Evolutionary conservation across 1,140 invertebrate species (phyloP).

Genomic region (Apis dorsata): DNA sequence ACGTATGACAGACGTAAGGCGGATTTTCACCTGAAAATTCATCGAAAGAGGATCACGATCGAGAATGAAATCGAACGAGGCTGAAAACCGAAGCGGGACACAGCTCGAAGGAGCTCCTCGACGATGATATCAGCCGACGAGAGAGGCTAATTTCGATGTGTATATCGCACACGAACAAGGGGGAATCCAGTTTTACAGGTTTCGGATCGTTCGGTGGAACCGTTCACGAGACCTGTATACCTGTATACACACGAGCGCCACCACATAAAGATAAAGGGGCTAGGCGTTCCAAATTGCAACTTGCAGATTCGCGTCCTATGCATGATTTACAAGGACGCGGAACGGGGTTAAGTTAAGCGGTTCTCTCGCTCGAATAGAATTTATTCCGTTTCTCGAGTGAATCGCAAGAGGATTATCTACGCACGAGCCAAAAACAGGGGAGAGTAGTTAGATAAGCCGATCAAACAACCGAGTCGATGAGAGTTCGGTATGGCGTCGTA

Average conservation of each 20-base stretch:
- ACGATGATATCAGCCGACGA: constrained; percentile 49
- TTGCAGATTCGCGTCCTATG: background rate
- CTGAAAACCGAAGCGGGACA: constrained; percentile 5
- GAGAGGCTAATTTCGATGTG: constrained; percentile 55
- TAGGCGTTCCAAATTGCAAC: constrained; percentile 34
- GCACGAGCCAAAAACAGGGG: background rate
- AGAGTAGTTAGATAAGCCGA: background rate
- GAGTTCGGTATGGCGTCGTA: background rate
- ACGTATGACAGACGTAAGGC: too few species aligned
- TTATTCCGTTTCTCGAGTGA: background rate
- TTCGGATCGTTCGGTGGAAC: constrained; percentile 58
- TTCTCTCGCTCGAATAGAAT: too few species aligned
- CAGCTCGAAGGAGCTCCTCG: constrained; percentile 6
- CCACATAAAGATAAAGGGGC: constrained; percentile 15
- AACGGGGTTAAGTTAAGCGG: background rate
- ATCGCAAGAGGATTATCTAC: background rate
- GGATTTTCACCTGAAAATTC: background rate
- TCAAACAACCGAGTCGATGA: background rate
- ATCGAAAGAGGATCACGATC: background rate
- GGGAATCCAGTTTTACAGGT: constrained; percentile 65
- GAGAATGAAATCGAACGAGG: constrained; percentile 44
- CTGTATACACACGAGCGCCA: background rate
- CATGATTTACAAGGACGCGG: background rate
- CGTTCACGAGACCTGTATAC: constrained; percentile 39
- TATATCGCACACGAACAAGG: constrained; percentile 49